A percentile compares a stretch with the other conserved stretches of the same genome.
These are phyloP conservation scores for Lasioglossum leucozonium DNA, from an alignment of 2,888 invertebrate genomes.

Conservation along the genomic window DNA sequence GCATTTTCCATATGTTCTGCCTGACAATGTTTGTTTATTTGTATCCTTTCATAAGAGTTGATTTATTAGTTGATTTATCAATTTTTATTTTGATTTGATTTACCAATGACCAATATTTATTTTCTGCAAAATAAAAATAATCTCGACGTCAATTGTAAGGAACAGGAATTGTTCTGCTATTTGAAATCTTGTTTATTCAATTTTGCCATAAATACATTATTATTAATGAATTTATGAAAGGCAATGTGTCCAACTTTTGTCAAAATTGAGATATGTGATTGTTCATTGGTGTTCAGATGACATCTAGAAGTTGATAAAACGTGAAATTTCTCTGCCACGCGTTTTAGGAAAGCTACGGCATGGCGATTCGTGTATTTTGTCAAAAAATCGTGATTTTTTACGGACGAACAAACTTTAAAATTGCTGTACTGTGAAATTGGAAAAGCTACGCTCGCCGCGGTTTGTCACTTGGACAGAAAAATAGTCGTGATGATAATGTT, in stretches of 20 bases:
- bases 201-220: no score
- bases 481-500: neutral
- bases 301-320: neutral
- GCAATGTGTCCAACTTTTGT: neutral
- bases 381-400: slow-evolving; percentile 1
- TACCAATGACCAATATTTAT: no score
- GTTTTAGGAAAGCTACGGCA: neutral
- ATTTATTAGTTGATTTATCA: no score
- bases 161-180: no score
- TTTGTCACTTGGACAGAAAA: neutral
- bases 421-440: slow-evolving; percentile 5
- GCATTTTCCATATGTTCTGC: neutral
- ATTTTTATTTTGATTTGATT: no score
- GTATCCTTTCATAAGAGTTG: neutral
- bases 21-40: neutral
- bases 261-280: neutral
- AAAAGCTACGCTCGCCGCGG: neutral
- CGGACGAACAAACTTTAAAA: neutral
- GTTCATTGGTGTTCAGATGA: neutral
- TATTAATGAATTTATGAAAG: no score
- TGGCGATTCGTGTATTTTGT: neutral
- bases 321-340: neutral
- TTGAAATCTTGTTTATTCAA: no score
- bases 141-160: no score
- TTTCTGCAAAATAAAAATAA: no score